phyloP scores from a whole-genome alignment of 2,888 invertebrate genomes.

The Digitonthophagus gazella region DNA sequence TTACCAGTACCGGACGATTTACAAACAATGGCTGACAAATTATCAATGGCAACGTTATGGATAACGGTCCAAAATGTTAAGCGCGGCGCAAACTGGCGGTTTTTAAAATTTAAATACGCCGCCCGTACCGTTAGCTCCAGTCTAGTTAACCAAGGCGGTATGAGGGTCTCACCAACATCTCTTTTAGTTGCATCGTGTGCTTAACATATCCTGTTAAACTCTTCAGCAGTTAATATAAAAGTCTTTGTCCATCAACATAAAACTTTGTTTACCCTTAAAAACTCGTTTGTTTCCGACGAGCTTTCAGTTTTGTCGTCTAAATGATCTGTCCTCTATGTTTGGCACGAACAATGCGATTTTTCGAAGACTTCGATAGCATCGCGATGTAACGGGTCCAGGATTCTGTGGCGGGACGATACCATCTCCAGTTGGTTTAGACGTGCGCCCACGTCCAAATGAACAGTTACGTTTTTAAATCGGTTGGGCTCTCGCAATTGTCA shows the following conservation, averaged over 20 bases:
- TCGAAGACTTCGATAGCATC: background rate
- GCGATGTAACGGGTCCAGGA: background rate
- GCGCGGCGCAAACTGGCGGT: slow-evolving; percentile 1
- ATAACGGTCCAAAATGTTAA: slow-evolving; percentile 29
- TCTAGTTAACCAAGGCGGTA: background rate
- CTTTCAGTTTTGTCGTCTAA: too few species aligned
- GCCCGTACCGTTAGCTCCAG: slow-evolving; percentile 1
- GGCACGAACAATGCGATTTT: background rate
- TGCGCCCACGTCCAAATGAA: background rate
- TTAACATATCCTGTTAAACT: too few species aligned
- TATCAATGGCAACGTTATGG: slow-evolving; percentile 29
- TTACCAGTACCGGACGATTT: slow-evolving; percentile 27
- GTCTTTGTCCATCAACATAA: too few species aligned
- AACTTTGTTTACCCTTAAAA: too few species aligned
- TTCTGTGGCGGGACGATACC: background rate
- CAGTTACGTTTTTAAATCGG: background rate
- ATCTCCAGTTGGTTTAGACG: background rate
- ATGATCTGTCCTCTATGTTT: too few species aligned
- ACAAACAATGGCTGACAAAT: slow-evolving; percentile 35
- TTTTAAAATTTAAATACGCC: slow-evolving; percentile 8
- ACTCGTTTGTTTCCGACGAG: too few species aligned
- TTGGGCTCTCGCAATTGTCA: background rate
- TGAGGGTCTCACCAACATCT: background rate
- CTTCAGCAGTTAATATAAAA: too few species aligned
- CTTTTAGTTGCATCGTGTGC: too few species aligned